Conservation (phyloP, 2,888 invertebrate genomes). For the Agrochola litura region DNA sequence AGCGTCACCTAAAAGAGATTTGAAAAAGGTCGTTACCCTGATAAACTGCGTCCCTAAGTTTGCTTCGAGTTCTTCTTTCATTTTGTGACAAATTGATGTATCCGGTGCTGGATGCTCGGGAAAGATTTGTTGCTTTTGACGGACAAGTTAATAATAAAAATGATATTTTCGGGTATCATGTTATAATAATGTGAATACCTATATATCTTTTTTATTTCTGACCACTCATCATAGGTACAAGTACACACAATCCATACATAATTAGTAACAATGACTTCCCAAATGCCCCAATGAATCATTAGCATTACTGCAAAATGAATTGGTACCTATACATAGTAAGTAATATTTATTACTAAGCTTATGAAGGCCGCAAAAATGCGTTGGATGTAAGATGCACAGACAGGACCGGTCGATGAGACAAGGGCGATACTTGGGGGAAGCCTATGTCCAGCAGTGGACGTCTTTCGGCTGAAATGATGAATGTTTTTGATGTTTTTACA, state of each 20-base stretch:
- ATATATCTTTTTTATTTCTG: no score
- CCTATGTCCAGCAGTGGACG: not conserved
- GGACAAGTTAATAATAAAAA: constrained; percentile 54
- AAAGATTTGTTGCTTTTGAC: constrained; percentile 56
- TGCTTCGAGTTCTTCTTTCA: constrained; percentile 79
- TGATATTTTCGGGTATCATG: not conserved
- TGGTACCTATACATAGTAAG: no score
- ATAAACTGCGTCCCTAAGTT: constrained; percentile 85
- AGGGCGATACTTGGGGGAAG: not conserved
- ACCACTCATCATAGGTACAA: no score
- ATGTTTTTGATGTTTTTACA: not conserved
- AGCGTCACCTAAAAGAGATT: constrained; percentile 87
- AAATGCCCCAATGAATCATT: no score
- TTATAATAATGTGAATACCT: not conserved
- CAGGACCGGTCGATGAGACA: no score
- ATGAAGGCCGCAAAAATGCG: not conserved
- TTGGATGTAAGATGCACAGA: not conserved
- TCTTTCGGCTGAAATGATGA: not conserved
- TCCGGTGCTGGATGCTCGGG: constrained; percentile 42
- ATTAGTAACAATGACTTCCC: no score
- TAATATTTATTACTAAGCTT: not conserved
- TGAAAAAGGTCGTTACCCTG: constrained; percentile 88
- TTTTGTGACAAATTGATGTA: constrained; percentile 79
- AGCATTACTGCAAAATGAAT: no score
- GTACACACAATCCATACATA: no score